Evolutionary conservation across 1,140 invertebrate species (phyloP).

Genomic region (Oreohelix idahoensis): DNA sequence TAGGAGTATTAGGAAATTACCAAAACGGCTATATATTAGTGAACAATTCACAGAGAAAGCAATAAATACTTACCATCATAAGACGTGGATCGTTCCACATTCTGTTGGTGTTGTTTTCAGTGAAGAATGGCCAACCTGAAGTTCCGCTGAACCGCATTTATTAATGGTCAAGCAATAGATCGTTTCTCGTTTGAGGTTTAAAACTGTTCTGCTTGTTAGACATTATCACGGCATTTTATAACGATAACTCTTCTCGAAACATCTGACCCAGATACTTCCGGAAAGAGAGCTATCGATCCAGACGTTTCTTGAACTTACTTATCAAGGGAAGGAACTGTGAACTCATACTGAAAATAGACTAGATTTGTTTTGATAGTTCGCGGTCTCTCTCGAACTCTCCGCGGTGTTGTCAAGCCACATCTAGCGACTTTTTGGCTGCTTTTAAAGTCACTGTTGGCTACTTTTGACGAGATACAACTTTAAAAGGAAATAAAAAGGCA

Average conservation of each 20-base stretch:
- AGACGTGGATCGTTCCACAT: background rate
- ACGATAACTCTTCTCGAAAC: background rate
- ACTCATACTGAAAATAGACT: too few species aligned
- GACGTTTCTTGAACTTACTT: background rate
- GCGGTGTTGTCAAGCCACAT: too few species aligned
- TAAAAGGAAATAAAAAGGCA: too few species aligned
- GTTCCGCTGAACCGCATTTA: background rate
- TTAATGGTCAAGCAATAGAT: slow-evolving; percentile 1
- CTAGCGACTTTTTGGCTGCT: too few species aligned
- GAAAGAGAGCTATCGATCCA: background rate
- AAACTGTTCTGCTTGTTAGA: background rate
- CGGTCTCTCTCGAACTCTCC: too few species aligned
- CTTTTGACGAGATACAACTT: too few species aligned
- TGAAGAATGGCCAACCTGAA: background rate
- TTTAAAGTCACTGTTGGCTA: too few species aligned
- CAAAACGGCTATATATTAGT: too few species aligned
- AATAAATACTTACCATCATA: background rate
- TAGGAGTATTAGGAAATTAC: too few species aligned
- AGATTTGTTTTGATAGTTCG: too few species aligned
- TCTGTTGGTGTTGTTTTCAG: background rate
- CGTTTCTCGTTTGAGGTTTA: background rate
- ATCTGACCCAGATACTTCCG: background rate
- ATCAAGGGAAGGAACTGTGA: too few species aligned
- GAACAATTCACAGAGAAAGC: too few species aligned
- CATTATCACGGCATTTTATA: background rate